Evolutionary conservation across 2,113 vertebrate genomes (phyloP).

Genomic region (Saccopteryx bilineata): DNA sequence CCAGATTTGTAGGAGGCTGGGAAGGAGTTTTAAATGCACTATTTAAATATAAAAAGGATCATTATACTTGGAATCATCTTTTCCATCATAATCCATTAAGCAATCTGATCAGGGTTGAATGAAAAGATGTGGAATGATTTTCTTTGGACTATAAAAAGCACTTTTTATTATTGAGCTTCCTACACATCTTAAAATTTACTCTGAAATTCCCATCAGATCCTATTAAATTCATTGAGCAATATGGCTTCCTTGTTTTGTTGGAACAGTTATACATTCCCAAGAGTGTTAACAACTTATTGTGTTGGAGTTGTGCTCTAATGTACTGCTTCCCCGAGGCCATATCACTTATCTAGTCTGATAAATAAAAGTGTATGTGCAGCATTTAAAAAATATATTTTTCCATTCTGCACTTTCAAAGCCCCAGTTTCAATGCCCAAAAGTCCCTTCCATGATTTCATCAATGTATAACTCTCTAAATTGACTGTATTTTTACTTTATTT

Average conservation of each 20-base stretch:
- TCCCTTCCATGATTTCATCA: conserved; percentile 72
- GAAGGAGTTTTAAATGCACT: conserved; percentile 35
- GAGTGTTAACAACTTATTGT: conserved; percentile 4
- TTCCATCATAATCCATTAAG: conserved; percentile 61
- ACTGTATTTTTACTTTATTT: too few species aligned
- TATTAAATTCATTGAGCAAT: conserved; percentile 38
- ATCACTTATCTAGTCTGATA: conserved; percentile 30
- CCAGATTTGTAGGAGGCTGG: background rate
- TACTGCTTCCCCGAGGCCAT: conserved; percentile 10
- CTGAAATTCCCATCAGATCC: conserved; percentile 50
- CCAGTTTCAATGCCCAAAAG: conserved; percentile 48
- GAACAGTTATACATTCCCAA: conserved; percentile 33
- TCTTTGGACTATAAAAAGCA: conserved; percentile 50
- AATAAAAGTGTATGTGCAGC: background rate
- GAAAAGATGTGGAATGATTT: conserved; percentile 51
- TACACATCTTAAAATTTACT: conserved; percentile 62
- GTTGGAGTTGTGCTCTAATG: background rate
- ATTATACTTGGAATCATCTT: background rate
- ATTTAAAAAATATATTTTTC: conserved; percentile 6
- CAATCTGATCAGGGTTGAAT: conserved; percentile 59
- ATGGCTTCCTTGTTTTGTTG: conserved; percentile 38
- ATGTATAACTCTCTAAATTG: conserved; percentile 76
- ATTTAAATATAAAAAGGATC: conserved; percentile 12
- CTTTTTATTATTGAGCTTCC: conserved; percentile 63
- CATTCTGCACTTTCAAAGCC: conserved; percentile 33